Base-by-base conservation (phyloP, 2,888 invertebrate genomes). In the Tribolium freemani region DNA sequence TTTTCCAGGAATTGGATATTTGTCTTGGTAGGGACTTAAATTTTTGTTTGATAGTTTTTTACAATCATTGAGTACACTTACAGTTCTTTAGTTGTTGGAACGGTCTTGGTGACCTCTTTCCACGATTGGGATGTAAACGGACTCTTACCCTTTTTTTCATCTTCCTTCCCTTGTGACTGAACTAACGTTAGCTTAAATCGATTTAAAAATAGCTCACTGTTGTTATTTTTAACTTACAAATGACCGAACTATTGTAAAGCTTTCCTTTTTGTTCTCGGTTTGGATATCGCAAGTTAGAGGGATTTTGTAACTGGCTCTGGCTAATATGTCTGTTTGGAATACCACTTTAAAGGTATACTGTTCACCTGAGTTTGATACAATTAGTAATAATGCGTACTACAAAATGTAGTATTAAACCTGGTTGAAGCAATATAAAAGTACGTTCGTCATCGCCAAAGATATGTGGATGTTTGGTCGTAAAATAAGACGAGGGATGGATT, bases 231-330 rank as follows among this genome's bases (percentile, higher is more conserved):
- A 69, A 81, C 85, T 83, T 83, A 89, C 88, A 86, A 89, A 86
- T 82, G 88, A 86, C 76, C 88, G 84, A 4, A 86, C 77, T 75
- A 88, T 83, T 45, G 87, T 84, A 58, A 88, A 81, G n/a, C 9
- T 16, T 5, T 64, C 80, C 58, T 83, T 80, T 75, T 58, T 78
- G 78, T 26, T 26, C 5, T 26, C 26, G 5, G 26, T 84, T 75
- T 84, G 80, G 75, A 89, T 87, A 31, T 86, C 86, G 71, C 88
- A 88, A 80, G 87, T 84, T 3, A 89, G 82, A 0, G 88, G 88
- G 84, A 88, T 88, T 80, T 87, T 87, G 75, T 84, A 88, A 63
- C 86, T 86, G 2, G 88, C 88, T 58, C 88, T 84, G 11, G 86
- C 84, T 8, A 75, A 56, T 3, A 83, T 77, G 3, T 64, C 58